Base-by-base conservation (phyloP, 2,888 invertebrate genomes). In the Drosophila trichaetosa region DNA sequence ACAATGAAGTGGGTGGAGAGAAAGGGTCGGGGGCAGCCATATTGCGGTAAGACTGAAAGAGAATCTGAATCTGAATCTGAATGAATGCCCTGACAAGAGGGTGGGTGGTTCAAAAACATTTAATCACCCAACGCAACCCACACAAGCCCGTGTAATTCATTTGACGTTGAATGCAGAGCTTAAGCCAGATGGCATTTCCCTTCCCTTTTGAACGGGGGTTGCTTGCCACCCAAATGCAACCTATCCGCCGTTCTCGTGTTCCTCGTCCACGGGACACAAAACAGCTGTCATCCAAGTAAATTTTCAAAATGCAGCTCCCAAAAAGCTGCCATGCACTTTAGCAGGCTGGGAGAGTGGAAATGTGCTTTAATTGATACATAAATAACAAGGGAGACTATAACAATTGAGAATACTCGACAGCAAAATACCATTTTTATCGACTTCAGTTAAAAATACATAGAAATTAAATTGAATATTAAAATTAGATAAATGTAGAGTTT, bases 41-140 rank as follows among this genome's bases (percentile, higher is more conserved):
- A 77, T 63, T 78, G 72, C 40, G 69, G 75, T 53, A 68, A 66
- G 80, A 82, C 63, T 79, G 79, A 83, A 81, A 79, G 79, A 76
- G 79, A 81, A 76, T 80, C 73, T 73, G 68, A 71, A 79, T 63
- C 75, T 70, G 83, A 78, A 79, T 63, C 76, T 70, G 83, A 78
- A 80, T 83, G 66, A 74, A 74, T 69, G 63, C 65, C 49, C 40
- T 58, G 68, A 76, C 75, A 75, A 80, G 71, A 49, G 53, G 48
- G 36, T 34, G 62, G 53, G 67, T 42, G 48, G 38, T 36, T 63
- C 48, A 36, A 51, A 31, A 65, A 64, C 67, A 79, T 79, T 81
- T 82, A 81, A 81, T 80, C 83, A 80, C 77, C 69, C 67, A 54
- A 57, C 53, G 52, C 65, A 65, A 58, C 58, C 57, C 60, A 52